Base-by-base conservation (phyloP, 2,113 vertebrate species). In the Zingel zingel region DNA sequence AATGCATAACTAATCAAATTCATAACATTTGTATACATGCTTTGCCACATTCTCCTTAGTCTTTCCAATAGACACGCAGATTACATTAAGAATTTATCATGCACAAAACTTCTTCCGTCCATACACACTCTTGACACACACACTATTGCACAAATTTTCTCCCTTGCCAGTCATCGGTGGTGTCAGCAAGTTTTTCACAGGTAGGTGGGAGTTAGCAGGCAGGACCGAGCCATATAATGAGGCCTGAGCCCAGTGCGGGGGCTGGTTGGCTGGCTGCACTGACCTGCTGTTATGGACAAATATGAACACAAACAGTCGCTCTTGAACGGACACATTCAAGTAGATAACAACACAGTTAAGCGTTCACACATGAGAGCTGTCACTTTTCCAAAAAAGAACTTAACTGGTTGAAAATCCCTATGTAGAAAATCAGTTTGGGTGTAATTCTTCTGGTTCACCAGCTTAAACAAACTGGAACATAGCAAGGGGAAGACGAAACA, bases 111-210 rank as follows among this genome's bases (percentile, higher is more conserved):
- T 64, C 36, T n/a, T 68, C 19, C 21, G 2, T 67, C 16, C 69
- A 56, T 53, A 21, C 79, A 53, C 84, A 65, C 72, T 81, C 33
- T 51, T 47, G 36, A 43, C 39, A 64, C 43, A 19, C 63, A 64
- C 59, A 15, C 63, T 18, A 12, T 16, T 67, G 79, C 73, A 74
- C 86, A 81, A 84, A 68, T 86, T 82, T 75, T 50, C 81, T 83
- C 76, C 74, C 79, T 74, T 48, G 74, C 84, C 74, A 68, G 67
- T 80, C 86, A 74, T 23, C 30, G 11, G 39, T 68, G 69, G 82
- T 72, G 85, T 91, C 89, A 88, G 91, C 88, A 88, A 77, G 30
- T 89, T 86, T 76, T 72, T 77, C 50, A 45, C 81, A 70, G 87
- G 66, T 85, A 87, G 86, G 87, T 84, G 89, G 78, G 82, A 77